These are phyloP conservation scores for Heliconius hewitsoni DNA, from an alignment of 1,140 invertebrate species.

Conservation along the genomic window DNA sequence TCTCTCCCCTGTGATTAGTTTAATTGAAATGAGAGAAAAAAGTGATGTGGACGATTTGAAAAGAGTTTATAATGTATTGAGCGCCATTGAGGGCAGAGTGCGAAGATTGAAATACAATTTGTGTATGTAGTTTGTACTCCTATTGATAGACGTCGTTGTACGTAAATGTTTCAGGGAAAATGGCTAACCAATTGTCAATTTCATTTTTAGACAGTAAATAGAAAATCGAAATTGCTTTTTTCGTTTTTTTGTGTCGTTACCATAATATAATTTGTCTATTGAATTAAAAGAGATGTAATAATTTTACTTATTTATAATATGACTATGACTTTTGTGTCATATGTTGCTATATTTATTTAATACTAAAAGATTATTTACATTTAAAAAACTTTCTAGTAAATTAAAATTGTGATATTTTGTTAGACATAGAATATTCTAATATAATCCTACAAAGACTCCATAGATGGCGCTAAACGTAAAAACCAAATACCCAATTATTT, in stretches of 20 bases:
- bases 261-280: background rate
- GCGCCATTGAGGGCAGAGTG: constrained; percentile 66
- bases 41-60: constrained; percentile 56
- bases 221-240: background rate
- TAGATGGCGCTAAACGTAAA: background rate
- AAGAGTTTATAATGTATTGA: constrained; percentile 59
- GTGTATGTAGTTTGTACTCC: constrained; percentile 12
- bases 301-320: background rate
- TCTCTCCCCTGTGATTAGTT: constrained; percentile 47
- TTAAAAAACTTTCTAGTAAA: background rate
- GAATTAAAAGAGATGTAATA: background rate
- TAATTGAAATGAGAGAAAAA: constrained; percentile 50
- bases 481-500: background rate
- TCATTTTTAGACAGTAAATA: background rate
- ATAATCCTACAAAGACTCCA: background rate
- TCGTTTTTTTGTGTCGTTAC: background rate
- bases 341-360: background rate
- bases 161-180: background rate
- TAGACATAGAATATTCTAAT: background rate
- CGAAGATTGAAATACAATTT: constrained; percentile 57
- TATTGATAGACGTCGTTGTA: constrained; percentile 46
- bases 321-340: background rate
- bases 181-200: background rate
- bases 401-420: background rate
- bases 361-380: background rate